Conservation (phyloP, 2,888 invertebrate genomes). For the Clunio marinus region DNA sequence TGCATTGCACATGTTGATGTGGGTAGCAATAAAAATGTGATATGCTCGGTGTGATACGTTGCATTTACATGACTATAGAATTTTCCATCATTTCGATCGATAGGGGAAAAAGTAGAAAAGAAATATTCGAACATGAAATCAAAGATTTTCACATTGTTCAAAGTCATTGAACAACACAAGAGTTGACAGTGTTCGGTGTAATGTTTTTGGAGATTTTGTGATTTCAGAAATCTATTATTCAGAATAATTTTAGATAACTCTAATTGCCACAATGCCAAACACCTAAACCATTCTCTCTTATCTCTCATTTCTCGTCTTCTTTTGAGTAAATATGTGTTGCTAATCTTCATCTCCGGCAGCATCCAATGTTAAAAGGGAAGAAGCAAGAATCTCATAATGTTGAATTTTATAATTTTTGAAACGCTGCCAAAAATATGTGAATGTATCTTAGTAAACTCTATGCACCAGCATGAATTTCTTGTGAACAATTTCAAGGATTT, state of each 20-base stretch:
- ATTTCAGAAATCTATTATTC: slow-evolving; percentile 2
- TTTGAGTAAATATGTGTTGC: slow-evolving; percentile 36
- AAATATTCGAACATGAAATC: not conserved
- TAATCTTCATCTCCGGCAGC: slow-evolving; percentile 31
- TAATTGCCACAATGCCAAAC: slow-evolving; percentile 2
- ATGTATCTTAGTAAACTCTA: too few species aligned
- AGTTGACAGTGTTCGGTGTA: not conserved
- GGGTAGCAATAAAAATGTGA: slow-evolving; percentile 32
- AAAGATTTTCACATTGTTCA: not conserved
- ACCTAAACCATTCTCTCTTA: not conserved
- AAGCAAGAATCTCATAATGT: not conserved
- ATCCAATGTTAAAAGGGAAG: too few species aligned
- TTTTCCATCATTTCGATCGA: not conserved
- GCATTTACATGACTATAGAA: slow-evolving; percentile 33
- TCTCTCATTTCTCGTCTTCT: not conserved
- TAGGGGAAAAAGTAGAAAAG: not conserved
- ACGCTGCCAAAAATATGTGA: slow-evolving; percentile 1
- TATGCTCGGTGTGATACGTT: slow-evolving; percentile 8
- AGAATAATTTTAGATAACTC: too few species aligned
- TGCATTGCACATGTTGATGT: slow-evolving; percentile 28
- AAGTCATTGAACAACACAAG: not conserved
- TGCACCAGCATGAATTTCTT: slow-evolving; percentile 10
- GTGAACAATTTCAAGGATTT: slow-evolving; percentile 18
- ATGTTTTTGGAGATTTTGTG: not conserved
- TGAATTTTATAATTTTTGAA: not conserved